Percentiles rank a stretch among this genome's conserved stretches.
Evolutionary conservation across 1,140 invertebrate species (phyloP).

Genomic region (Drosophila busckii): DNA sequence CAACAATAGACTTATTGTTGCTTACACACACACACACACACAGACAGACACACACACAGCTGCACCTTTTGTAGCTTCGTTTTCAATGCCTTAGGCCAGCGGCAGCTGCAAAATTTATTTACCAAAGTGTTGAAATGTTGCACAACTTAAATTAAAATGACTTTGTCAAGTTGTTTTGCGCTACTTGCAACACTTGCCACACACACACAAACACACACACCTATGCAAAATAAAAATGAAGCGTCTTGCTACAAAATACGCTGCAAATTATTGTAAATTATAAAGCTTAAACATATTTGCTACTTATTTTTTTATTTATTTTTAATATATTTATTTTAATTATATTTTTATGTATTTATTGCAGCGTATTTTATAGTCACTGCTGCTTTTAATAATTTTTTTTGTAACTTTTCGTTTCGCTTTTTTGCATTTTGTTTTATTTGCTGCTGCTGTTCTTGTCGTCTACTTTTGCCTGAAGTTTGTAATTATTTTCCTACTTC

Average conservation of each 20-base stretch:
- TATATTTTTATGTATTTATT: too few relatives aligned
- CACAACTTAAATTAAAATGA: conserved; percentile 75
- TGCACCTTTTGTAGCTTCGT: conserved; percentile 5
- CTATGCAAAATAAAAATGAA: not conserved
- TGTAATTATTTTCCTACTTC: conserved; percentile 72
- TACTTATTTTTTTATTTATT: not conserved
- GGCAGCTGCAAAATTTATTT: conserved; percentile 49
- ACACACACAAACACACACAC: not conserved
- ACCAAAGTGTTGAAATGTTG: conserved; percentile 68
- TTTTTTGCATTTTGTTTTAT: conserved; percentile 18
- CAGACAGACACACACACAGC: conserved; percentile 3
- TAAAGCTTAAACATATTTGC: not conserved
- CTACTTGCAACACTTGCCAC: not conserved
- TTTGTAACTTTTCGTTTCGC: conserved; percentile 45
- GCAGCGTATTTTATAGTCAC: not conserved
- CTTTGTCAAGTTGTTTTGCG: conserved; percentile 52
- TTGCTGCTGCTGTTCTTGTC: conserved; percentile 18
- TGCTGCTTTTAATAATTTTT: conserved; percentile 27
- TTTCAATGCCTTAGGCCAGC: conserved; percentile 32
- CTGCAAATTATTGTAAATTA: not conserved
- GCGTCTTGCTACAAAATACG: not conserved
- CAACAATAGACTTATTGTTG: conserved; percentile 25
- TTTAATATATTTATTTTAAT: not conserved
- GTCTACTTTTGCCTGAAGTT: conserved; percentile 46
- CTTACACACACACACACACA: not conserved